Evolutionary conservation across 1,140 invertebrate species (phyloP).

Genomic region (Drosophila tani): DNA sequence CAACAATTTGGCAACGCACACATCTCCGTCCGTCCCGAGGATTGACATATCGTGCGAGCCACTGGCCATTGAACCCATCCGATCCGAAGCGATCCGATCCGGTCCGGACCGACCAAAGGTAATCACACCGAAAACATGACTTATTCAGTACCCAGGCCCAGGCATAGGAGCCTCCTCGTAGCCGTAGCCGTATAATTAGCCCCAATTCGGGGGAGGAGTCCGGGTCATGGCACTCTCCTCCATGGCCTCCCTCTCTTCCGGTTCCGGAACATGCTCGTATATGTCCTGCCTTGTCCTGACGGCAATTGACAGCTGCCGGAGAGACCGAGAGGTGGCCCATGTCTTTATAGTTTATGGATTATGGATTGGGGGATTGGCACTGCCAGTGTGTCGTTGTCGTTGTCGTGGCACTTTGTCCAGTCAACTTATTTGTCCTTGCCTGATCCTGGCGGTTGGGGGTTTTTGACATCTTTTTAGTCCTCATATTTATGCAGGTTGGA

Average conservation of each 20-base stretch:
- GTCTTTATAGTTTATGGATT: conserved; percentile 35
- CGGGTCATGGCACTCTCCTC: conserved; percentile 2
- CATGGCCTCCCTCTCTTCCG: conserved; percentile 1
- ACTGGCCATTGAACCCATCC: conserved; percentile 49
- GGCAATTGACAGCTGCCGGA: conserved; percentile 24
- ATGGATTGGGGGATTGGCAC: conserved; percentile 7
- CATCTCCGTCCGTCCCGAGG: background rate
- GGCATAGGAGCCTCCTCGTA: too few species aligned
- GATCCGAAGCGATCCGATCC: background rate
- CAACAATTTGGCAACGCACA: conserved; percentile 38
- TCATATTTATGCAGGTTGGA: conserved; percentile 1
- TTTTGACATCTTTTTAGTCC: conserved; percentile 6
- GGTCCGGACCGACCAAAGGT: conserved; percentile 39
- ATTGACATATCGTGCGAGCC: conserved; percentile 48
- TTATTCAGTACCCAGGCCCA: conserved; percentile 38
- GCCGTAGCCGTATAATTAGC: conserved; percentile 47
- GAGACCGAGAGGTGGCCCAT: background rate
- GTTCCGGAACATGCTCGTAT: conserved; percentile 7
- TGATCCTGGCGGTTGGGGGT: background rate
- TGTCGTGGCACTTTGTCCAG: conserved; percentile 1
- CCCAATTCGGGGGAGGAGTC: conserved; percentile 1
- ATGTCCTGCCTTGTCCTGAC: conserved; percentile 12
- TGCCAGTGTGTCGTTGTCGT: conserved; percentile 1
- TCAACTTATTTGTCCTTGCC: conserved; percentile 11
- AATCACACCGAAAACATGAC: conserved; percentile 55